Percentiles rank a stretch among this genome's conserved stretches.
These are phyloP conservation scores for Lucilia cuprina DNA, from an alignment of 1,140 invertebrate genomes.

Conservation along the genomic window DNA sequence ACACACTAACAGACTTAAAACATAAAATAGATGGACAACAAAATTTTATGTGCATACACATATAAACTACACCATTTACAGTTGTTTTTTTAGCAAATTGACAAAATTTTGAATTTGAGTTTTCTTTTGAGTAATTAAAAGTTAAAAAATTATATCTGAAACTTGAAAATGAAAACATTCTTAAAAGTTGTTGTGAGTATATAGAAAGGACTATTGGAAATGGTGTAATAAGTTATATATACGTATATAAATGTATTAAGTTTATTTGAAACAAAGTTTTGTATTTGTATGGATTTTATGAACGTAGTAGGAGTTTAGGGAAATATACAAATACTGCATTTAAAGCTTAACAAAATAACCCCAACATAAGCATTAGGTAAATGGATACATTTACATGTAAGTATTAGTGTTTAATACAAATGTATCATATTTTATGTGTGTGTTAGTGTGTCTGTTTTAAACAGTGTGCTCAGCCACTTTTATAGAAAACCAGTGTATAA, in stretches of 20 bases:
- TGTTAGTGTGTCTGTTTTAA: background rate
- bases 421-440: background rate
- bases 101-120: too few species aligned
- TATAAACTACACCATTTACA: too few species aligned
- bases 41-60: too few species aligned
- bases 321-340: too few species aligned
- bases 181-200: too few species aligned
- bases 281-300: background rate
- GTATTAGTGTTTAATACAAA: background rate
- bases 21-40: background rate
- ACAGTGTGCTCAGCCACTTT: too few species aligned
- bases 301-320: background rate
- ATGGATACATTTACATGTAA: background rate
- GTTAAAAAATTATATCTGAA: too few species aligned
- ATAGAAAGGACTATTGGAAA: too few species aligned
- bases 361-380: background rate
- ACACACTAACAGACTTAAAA: background rate
- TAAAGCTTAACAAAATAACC: conserved; percentile 6
- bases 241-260: background rate
- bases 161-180: too few species aligned
- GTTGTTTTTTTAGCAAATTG: too few species aligned
- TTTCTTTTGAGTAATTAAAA: too few species aligned
- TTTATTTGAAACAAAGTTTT: background rate
- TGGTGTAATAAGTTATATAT: background rate
- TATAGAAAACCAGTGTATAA: conserved; percentile 25